A percentile compares a stretch with the other conserved stretches of the same genome.
Conservation (phyloP, 2,797 vertebrate species). For the Poliocrania exsul region DNA sequence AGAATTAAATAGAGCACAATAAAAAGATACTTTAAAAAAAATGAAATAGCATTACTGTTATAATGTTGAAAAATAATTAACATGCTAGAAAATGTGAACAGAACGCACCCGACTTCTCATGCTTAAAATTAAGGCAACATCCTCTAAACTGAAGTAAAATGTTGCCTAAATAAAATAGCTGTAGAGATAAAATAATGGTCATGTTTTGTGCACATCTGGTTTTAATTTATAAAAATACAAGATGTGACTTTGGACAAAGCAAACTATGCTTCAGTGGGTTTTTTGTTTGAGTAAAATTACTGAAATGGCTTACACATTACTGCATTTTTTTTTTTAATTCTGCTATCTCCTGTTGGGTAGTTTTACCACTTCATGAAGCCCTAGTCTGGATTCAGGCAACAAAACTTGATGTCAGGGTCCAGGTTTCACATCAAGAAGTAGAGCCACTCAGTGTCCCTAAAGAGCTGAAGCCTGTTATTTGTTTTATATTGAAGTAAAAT, state of each 20-base stretch:
- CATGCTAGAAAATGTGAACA: neutral
- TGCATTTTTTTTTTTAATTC: no score
- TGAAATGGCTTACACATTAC: neutral
- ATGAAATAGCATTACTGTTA: neutral
- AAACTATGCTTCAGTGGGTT: neutral
- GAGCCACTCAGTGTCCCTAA: neutral
- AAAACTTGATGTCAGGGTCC: neutral
- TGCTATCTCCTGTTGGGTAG: neutral
- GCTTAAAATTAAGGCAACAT: neutral
- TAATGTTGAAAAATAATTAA: neutral
- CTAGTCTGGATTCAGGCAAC: neutral
- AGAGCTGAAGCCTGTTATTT: neutral
- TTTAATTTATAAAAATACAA: neutral
- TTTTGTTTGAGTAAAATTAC: neutral
- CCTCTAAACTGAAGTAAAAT: neutral
- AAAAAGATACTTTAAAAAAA: neutral
- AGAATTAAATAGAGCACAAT: neutral
- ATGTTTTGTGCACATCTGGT: neutral
- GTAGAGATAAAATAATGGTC: slow-evolving; percentile 6
- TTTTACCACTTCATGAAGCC: neutral
- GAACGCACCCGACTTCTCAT: neutral
- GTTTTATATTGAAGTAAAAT: neutral
- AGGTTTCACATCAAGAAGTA: neutral
- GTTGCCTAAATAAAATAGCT: neutral
- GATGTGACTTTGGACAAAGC: neutral